phyloP scores from a whole-genome alignment of 2,888 invertebrate species.

The Ochlodes sylvanus region DNA sequence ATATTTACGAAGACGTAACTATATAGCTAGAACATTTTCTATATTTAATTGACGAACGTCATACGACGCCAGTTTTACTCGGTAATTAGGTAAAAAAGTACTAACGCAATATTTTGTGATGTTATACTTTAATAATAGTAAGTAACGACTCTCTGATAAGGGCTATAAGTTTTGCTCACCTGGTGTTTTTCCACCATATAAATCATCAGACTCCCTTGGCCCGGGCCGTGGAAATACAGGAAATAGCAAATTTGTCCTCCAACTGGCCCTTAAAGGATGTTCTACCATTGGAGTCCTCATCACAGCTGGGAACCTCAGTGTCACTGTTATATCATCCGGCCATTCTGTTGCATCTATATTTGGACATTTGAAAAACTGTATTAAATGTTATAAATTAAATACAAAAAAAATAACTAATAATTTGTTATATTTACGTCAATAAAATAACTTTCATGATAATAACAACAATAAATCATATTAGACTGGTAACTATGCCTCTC shows the following conservation, averaged over 20 bases:
- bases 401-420: too few species aligned
- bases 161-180: conserved; percentile 67
- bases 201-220: conserved; percentile 85
- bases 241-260: conserved; percentile 90
- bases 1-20: too few species aligned
- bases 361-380: background rate
- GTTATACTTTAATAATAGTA: too few species aligned
- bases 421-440: too few species aligned
- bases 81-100: background rate
- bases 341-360: conserved; percentile 68
- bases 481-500: too few species aligned
- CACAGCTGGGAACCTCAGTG: conserved; percentile 88
- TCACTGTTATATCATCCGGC: conserved; percentile 81
- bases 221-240: conserved; percentile 88
- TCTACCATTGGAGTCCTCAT: conserved; percentile 79
- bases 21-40: background rate
- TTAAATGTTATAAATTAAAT: too few species aligned
- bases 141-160: too few species aligned
- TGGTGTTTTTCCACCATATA: conserved; percentile 81
- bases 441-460: too few species aligned
- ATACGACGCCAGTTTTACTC: background rate
- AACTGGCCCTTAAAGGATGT: conserved; percentile 80
- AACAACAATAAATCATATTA: too few species aligned
- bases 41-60: background rate
- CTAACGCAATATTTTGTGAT: too few species aligned